Evolutionary conservation across 2,797 vertebrate species (phyloP).

Genomic region (Myripristis murdjan): DNA sequence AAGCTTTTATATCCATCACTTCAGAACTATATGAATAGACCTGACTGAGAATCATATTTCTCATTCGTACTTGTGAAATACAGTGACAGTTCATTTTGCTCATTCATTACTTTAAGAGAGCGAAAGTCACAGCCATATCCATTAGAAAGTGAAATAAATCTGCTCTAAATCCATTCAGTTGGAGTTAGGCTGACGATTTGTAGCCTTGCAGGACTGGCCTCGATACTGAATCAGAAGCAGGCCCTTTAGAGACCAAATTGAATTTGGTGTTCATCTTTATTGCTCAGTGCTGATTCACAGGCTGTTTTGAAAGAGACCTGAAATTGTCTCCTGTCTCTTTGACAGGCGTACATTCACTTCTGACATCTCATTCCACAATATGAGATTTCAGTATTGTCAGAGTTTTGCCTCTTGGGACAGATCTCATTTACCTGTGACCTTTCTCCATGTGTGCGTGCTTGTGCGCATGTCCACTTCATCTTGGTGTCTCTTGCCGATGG

Average conservation of each 20-base stretch:
- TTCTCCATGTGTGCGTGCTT: background rate
- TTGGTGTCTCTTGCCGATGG: background rate
- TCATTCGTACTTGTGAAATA: conserved; percentile 41
- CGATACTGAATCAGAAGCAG: conserved; percentile 3
- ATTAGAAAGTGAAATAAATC: conserved; percentile 54
- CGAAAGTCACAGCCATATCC: conserved; percentile 16
- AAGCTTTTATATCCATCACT: conserved; percentile 34
- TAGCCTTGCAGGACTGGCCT: conserved; percentile 20
- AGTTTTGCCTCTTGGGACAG: background rate
- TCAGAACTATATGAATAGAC: conserved; percentile 6
- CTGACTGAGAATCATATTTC: conserved; percentile 11
- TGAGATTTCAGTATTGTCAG: background rate
- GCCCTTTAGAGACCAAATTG: background rate
- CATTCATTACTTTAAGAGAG: conserved; percentile 49
- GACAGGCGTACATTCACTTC: background rate
- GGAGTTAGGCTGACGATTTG: conserved; percentile 9
- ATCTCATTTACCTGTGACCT: background rate
- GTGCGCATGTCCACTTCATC: background rate
- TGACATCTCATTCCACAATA: conserved; percentile 6
- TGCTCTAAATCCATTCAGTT: conserved; percentile 37
- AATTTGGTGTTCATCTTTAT: background rate
- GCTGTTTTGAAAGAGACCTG: background rate
- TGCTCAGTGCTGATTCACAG: background rate
- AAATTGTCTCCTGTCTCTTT: background rate
- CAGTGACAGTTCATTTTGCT: conserved; percentile 25